Percentiles rank a stretch among this genome's conserved stretches.
Evolutionary conservation across 2,797 vertebrate species (phyloP).

Genomic region (Sebastiscus tertius): DNA sequence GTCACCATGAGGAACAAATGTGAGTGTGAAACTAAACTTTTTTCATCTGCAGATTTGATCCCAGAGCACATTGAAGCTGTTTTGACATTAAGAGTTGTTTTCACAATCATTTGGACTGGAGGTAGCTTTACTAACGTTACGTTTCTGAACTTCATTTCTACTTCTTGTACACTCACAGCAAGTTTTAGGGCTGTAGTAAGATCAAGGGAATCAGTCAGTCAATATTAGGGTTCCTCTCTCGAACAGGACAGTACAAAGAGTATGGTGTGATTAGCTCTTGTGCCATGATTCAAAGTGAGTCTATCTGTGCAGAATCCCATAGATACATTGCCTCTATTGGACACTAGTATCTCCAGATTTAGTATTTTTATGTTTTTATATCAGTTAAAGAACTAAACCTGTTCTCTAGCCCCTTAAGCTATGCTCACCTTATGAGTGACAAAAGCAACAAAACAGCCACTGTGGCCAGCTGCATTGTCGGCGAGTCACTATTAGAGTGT

Average conservation of each 20-base stretch:
- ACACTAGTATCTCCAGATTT: not conserved
- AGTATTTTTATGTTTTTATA: not conserved
- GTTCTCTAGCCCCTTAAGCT: not conserved
- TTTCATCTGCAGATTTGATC: not conserved
- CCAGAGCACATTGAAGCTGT: not conserved
- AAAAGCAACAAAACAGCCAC: too few species aligned
- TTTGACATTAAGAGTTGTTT: not conserved
- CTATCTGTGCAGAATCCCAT: not conserved
- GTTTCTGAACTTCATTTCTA: not conserved
- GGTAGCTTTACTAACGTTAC: not conserved
- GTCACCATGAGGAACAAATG: conserved; percentile 94
- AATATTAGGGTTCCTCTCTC: not conserved
- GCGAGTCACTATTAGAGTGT: too few species aligned
- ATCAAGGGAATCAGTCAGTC: not conserved
- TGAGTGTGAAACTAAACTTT: conserved; percentile 75
- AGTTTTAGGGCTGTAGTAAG: not conserved
- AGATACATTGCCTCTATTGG: not conserved
- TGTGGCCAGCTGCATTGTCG: too few species aligned
- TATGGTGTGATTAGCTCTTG: not conserved
- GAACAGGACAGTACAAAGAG: not conserved
- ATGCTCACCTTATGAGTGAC: too few species aligned
- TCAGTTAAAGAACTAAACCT: not conserved
- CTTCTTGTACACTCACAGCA: not conserved
- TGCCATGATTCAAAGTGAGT: not conserved
- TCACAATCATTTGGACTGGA: not conserved